Evolutionary conservation across 2,888 invertebrate species (phyloP).

Genomic region (Leptogaster cylindrica): DNA sequence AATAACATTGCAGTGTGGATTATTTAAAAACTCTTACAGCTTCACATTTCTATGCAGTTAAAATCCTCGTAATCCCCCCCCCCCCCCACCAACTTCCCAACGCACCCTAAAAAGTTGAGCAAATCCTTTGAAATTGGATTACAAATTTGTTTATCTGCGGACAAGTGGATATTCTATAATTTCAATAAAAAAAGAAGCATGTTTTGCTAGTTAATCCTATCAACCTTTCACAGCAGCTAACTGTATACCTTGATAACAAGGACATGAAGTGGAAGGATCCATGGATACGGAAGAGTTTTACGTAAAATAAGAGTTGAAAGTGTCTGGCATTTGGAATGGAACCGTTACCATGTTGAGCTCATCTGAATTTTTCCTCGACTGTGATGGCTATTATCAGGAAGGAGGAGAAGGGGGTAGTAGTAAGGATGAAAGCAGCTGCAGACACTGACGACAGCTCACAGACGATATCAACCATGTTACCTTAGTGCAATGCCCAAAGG

Average conservation of each 20-base stretch:
- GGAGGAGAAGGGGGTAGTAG: too few species aligned
- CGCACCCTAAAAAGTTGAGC: constrained; percentile 13
- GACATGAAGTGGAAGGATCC: constrained; percentile 12
- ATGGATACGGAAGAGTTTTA: constrained; percentile 18
- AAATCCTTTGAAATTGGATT: constrained; percentile 38
- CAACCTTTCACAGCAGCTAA: constrained; percentile 33
- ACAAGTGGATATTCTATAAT: constrained; percentile 32
- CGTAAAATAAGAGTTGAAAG: constrained; percentile 1
- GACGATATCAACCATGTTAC: neutral
- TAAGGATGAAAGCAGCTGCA: constrained; percentile 8
- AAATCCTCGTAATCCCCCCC: constrained; percentile 20
- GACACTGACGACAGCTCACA: neutral
- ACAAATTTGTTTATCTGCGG: constrained; percentile 35
- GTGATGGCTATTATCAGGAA: too few species aligned
- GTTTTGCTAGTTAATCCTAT: constrained; percentile 28
- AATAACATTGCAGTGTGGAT: neutral
- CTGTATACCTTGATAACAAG: constrained; percentile 18
- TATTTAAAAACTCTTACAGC: constrained; percentile 24
- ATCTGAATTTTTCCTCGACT: constrained; percentile 15
- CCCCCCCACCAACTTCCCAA: too few species aligned
- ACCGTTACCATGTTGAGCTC: neutral
- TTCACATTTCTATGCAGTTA: constrained; percentile 12
- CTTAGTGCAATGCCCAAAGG: neutral
- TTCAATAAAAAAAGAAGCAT: constrained; percentile 14
- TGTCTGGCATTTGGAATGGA: neutral